A percentile compares a stretch with the other conserved stretches of the same genome.
phyloP scores from a whole-genome alignment of 2,113 vertebrate species.

The Uropsilus gracilis region DNA sequence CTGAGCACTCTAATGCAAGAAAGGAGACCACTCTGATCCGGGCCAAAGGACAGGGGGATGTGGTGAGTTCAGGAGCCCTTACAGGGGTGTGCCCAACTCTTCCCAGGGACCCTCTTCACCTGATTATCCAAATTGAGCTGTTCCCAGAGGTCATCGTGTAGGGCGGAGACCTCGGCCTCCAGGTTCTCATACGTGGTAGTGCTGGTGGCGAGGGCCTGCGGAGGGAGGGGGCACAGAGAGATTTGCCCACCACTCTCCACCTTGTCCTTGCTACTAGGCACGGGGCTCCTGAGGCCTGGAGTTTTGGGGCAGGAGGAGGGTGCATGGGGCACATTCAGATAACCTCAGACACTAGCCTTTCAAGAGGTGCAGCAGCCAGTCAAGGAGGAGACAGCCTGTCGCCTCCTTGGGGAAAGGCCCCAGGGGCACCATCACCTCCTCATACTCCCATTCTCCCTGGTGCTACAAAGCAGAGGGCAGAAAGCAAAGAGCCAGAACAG shows the following conservation, averaged over 20 bases:
- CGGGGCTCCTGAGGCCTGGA: neutral
- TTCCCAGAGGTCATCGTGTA: constrained; percentile 97
- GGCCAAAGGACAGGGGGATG: neutral
- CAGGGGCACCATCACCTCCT: accelerated
- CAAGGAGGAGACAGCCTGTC: neutral
- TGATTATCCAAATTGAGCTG: constrained; percentile 95
- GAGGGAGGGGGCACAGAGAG: neutral
- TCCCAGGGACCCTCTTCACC: constrained; percentile 83
- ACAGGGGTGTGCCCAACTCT: neutral
- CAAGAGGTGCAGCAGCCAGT: neutral
- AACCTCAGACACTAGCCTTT: neutral
- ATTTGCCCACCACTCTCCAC: accelerated
- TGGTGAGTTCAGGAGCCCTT: neutral
- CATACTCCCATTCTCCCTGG: neutral
- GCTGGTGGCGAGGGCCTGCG: constrained; percentile 91
- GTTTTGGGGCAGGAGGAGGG: neutral
- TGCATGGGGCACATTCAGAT: neutral
- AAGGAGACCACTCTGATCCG: neutral
- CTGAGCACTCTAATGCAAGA: neutral
- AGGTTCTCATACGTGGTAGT: constrained; percentile 93
- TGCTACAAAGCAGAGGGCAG: neutral
- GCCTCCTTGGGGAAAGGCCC: neutral
- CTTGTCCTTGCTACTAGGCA: neutral
- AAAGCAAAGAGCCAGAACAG: neutral
- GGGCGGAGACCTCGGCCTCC: constrained; percentile 93